Conservation (phyloP, 2,797 vertebrate genomes). For the Pseudochromis fuscus region DNA sequence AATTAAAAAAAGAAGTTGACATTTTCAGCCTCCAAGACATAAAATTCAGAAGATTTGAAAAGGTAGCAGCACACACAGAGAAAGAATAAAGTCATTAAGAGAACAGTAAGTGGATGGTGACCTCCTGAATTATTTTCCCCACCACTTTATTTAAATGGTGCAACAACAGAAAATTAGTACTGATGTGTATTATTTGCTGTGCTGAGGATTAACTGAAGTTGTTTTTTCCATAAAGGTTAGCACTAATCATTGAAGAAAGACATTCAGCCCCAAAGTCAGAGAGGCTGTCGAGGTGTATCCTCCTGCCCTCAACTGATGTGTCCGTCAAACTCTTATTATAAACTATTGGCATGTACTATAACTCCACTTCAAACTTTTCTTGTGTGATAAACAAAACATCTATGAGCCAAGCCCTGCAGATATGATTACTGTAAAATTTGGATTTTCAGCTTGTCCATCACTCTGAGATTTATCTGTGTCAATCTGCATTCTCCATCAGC, state of each 20-base stretch:
- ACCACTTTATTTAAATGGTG: background rate
- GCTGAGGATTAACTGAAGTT: too few species aligned
- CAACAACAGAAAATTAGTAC: too few species aligned
- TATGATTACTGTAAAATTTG: background rate
- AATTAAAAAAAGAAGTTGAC: too few species aligned
- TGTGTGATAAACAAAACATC: background rate
- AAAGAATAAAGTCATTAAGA: too few species aligned
- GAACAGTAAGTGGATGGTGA: too few species aligned
- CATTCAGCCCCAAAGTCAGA: background rate
- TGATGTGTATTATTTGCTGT: too few species aligned
- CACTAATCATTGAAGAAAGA: background rate
- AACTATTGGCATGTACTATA: too few species aligned
- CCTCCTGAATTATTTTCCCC: background rate
- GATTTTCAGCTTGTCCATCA: too few species aligned
- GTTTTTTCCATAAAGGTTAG: background rate
- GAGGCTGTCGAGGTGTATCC: constrained; percentile 9
- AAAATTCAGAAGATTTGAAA: too few species aligned
- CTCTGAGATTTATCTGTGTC: constrained; percentile 29
- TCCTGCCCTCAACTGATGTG: background rate
- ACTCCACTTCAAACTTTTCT: constrained; percentile 16
- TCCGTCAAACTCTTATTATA: too few species aligned
- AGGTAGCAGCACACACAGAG: too few species aligned
- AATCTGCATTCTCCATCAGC: constrained; percentile 41
- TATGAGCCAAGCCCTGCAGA: background rate
- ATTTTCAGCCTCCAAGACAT: too few species aligned